Base-by-base conservation (phyloP, 2,113 vertebrate genomes). In the Danionella cerebrum region DNA sequence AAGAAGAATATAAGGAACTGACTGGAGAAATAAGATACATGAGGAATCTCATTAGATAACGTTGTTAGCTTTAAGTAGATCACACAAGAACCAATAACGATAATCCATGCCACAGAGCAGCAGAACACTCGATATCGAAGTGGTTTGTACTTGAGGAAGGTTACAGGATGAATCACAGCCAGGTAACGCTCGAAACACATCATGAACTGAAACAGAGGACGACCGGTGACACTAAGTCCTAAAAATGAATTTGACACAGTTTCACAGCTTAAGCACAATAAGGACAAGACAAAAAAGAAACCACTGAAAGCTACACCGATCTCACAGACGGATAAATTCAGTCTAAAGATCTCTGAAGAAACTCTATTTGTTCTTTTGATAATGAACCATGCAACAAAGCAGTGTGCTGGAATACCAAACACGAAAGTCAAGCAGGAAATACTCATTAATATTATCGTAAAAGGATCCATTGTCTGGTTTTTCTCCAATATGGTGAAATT, bases 121-220 rank as follows among this genome's bases (percentile, higher is more conserved):
- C 65, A 73, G 6, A 13, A 7, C 6, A 68, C 9, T 39, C 24
- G 47, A 4, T 68, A 55, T 63, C 41, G 54, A 50, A 73, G 48
- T 24, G 57, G 33, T 48, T 68, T 73, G 41, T 0, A 41, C 35
- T 58, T 58, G 21, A 58, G 36, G 27, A 58, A 58, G 35, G 55
- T 58, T 18, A 59, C 36, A 18, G 55, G 55, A 59, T 59, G 22
- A 59, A 59, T 36, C 36, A 59, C 55, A 1, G 55, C 55, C 36
- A 59, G 36, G 13, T 41, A 59, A 41, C 22, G 8, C 55, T 59
- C 55, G 10, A 44, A 4, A 44, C 24, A 59, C 0, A 42, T 59
- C 57, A 60, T 36, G 27, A 36, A 59, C 24, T 60, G 57, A 44
- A 60, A 60, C 53, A 57, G 4, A 29, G 55, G 22, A 18, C 38